Base-by-base conservation (phyloP, 2,113 vertebrate genomes). In the Hymenochirus boettgeri region DNA sequence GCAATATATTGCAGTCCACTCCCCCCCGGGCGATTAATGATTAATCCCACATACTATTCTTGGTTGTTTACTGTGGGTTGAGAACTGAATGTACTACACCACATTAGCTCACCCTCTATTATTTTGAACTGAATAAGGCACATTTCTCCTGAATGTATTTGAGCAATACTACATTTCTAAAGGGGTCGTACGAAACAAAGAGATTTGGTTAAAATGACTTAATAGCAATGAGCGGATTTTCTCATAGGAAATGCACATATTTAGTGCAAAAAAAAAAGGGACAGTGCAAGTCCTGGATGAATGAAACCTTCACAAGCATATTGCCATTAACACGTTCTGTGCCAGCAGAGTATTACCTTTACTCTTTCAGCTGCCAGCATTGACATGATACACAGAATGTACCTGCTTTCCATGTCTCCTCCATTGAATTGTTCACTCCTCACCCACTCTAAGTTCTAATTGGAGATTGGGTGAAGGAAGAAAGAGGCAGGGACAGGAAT, bases 91-190 rank as follows among this genome's bases (percentile, higher is more conserved):
- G 53, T 65, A 23, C 25, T 57, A 45, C 19, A 26, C 31, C 45
- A 67, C 55, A 19, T 69, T 57, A 69, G 56, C 31, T 69, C 65
- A 60, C 27, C 25, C 48, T 31, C 27, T 8, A 18, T 42, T 60
- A 21, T 69, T 69, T 69, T 13, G 13, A 29, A 42, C 35, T 2
- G 33, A 59, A 17, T 57, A 7, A 15, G 10, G n/a, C n/a, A n/a
- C n/a, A 64, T 64, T 64, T 29, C 35, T 55, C 62, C 45, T 64
- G 37, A 56, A 56, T 24, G 56, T 64, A 23, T 59, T 27, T 15
- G 23, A 58, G 51, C 24, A 47, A 31, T 47, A 25, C n/a, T 31
- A 56, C 55, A 65, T 29, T 29, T 58, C 1, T 42, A 6, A 42
- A 42, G n/a, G 39, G 45, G 29, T 24, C 26, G 22, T 8, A 5